Evolutionary conservation across 2,888 invertebrate genomes (phyloP).

Genomic region (Oligia fasciuncula): DNA sequence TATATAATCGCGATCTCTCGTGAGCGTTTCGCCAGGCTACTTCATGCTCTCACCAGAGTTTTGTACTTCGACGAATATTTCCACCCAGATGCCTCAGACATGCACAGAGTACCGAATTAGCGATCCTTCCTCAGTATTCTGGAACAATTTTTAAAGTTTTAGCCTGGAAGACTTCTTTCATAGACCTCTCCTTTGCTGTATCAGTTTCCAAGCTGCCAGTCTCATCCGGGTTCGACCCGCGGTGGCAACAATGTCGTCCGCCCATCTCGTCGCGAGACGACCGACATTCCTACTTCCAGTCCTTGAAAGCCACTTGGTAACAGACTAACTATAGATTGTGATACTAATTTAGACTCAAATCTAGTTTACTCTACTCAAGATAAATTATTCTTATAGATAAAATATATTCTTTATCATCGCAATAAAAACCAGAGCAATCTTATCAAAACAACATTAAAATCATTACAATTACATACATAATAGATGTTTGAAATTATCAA

Average conservation of each 20-base stretch:
- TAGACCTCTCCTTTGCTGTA: no score
- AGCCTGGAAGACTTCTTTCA: no score
- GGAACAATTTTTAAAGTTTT: neutral
- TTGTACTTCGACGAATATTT: neutral
- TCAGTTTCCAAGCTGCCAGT: neutral
- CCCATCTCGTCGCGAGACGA: neutral
- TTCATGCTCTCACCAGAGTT: neutral
- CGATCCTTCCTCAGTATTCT: neutral
- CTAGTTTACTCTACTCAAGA: neutral
- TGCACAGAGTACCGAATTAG: neutral
- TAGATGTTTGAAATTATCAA: conserved; percentile 53
- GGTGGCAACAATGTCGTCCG: neutral
- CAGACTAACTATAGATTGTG: neutral
- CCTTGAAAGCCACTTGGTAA: neutral
- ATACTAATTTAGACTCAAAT: conserved; percentile 6
- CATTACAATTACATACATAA: conserved; percentile 50
- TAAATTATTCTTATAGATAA: conserved; percentile 20
- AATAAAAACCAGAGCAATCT: conserved; percentile 38
- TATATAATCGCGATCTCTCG: no score
- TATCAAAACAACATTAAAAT: conserved; percentile 38
- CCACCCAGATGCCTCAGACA: neutral
- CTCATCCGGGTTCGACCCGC: neutral
- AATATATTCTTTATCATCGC: conserved; percentile 21
- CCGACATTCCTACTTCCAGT: neutral
- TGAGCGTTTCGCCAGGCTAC: neutral